Evolutionary conservation across 1,140 invertebrate genomes (phyloP).

Genomic region (Ganaspis sp.): DNA sequence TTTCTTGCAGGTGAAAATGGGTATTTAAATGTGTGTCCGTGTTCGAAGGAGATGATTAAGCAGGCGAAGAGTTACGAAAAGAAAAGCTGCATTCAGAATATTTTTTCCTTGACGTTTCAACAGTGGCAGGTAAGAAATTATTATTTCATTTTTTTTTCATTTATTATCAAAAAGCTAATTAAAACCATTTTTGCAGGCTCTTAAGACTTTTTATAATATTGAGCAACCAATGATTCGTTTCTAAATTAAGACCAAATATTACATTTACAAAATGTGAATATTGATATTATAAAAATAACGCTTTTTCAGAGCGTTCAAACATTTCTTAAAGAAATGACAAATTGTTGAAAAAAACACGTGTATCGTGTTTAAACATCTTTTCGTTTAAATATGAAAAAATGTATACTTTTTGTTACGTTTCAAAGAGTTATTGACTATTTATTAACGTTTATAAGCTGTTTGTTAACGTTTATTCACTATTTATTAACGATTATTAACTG

Average conservation of each 20-base stretch:
- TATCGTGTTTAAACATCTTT: too few relatives aligned
- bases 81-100: slow-evolving; percentile 67
- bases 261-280: too few relatives aligned
- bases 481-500: too few relatives aligned
- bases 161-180: background rate
- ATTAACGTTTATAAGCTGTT: too few relatives aligned
- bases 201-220: slow-evolving; percentile 43
- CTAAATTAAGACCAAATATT: background rate
- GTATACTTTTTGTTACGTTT: too few relatives aligned
- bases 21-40: slow-evolving; percentile 64
- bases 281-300: too few relatives aligned
- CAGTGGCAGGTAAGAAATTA: slow-evolving; percentile 71
- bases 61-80: slow-evolving; percentile 55
- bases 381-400: too few relatives aligned
- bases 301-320: too few relatives aligned
- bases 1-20: slow-evolving; percentile 59
- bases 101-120: slow-evolving; percentile 70
- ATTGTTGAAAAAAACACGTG: too few relatives aligned
- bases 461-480: too few relatives aligned
- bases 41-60: slow-evolving; percentile 55
- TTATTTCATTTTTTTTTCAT: background rate
- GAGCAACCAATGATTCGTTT: slow-evolving; percentile 62
- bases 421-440: too few relatives aligned
- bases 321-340: too few relatives aligned
- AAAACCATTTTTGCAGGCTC: slow-evolving; percentile 16